Conservation (phyloP, 2,797 vertebrate genomes). For the Paramormyrops hopkinsi region DNA sequence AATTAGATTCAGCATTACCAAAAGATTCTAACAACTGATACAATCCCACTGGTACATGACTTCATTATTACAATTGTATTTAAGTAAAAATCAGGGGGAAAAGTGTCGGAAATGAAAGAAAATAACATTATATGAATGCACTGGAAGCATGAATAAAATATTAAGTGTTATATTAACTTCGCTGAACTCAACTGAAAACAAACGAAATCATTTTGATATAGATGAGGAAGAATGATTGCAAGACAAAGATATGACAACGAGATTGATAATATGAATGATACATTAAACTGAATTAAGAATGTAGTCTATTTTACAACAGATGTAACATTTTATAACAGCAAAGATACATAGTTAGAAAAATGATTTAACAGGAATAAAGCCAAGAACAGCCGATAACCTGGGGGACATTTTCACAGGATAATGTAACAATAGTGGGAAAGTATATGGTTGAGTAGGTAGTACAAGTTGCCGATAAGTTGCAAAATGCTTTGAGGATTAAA, state of each 20-base stretch:
- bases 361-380: neutral
- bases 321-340: neutral
- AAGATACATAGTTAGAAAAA: neutral
- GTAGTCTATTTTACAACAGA: neutral
- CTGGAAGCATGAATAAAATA: neutral
- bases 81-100: neutral
- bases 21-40: neutral
- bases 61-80: neutral
- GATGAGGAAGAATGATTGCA: neutral
- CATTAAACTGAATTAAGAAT: conserved; percentile 5
- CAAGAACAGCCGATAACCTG: neutral
- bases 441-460: neutral
- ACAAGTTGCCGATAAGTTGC: neutral
- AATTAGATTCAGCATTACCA: conserved; percentile 10
- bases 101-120: neutral
- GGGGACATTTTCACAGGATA: neutral
- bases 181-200: neutral
- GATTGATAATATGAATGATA: neutral
- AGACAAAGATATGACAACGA: neutral
- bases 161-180: neutral
- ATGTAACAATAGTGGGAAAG: neutral
- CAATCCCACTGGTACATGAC: neutral
- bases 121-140: neutral
- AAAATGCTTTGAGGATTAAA: conserved; percentile 13
- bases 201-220: neutral